Conservation (phyloP, 2,888 invertebrate species). For the Fragum fragum region DNA sequence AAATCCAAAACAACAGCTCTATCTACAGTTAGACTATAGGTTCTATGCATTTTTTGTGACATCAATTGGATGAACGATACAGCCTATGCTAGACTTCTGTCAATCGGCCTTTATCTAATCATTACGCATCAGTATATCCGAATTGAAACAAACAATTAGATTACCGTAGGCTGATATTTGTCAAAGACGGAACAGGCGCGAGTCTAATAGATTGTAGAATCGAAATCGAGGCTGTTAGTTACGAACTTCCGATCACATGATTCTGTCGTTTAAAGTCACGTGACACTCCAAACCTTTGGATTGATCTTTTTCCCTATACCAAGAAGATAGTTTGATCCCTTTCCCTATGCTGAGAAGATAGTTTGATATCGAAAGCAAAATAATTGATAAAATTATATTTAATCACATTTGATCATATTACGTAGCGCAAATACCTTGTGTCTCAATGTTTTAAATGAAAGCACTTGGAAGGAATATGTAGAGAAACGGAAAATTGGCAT, state of each 20-base stretch:
- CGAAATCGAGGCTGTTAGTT: constrained; percentile 19
- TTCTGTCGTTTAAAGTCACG: constrained; percentile 7
- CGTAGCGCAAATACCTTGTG: too few relatives aligned
- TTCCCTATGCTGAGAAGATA: background rate
- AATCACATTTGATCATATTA: too few relatives aligned
- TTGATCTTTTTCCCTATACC: background rate
- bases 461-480: too few relatives aligned
- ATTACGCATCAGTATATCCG: constrained; percentile 29
- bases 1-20: too few relatives aligned
- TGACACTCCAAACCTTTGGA: background rate
- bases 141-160: constrained; percentile 30
- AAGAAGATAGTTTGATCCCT: background rate
- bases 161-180: constrained; percentile 23
- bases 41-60: too few relatives aligned
- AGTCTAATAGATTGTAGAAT: constrained; percentile 25
- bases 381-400: too few relatives aligned
- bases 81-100: background rate
- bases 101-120: constrained; percentile 22
- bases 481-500: too few relatives aligned
- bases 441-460: too few relatives aligned
- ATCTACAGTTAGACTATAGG: too few relatives aligned
- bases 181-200: constrained; percentile 10
- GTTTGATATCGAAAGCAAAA: too few relatives aligned
- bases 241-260: constrained; percentile 8
- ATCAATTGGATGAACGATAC: background rate